phyloP scores from a whole-genome alignment of 1,140 invertebrate species.

The Drosophila ohnishii region DNA sequence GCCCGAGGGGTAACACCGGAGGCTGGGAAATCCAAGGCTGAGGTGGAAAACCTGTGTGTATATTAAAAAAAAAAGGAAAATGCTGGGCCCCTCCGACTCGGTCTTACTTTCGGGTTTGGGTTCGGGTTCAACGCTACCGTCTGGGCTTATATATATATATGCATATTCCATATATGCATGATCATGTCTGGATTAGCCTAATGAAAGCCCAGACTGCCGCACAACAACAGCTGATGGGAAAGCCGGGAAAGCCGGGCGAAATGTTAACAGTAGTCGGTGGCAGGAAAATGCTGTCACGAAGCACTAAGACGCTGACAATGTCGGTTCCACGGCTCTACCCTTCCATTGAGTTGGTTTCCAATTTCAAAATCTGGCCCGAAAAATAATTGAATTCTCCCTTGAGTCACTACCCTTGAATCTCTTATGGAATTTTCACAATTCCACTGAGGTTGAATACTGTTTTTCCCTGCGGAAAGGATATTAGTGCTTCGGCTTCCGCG shows the following conservation, averaged over 20 bases:
- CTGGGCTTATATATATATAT: neutral
- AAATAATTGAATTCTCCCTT: neutral
- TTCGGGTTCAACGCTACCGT: slow-evolving; percentile 24
- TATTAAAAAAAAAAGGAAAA: slow-evolving; percentile 43
- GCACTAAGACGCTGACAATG: slow-evolving; percentile 55
- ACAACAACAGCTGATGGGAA: slow-evolving; percentile 55
- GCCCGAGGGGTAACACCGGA: neutral
- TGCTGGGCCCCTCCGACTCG: slow-evolving; percentile 10
- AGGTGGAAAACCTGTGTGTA: slow-evolving; percentile 14
- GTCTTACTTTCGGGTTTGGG: slow-evolving; percentile 1
- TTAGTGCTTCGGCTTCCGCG: neutral
- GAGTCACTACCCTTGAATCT: neutral
- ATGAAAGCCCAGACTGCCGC: slow-evolving; percentile 60
- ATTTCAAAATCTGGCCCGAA: neutral
- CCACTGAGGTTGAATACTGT: no score
- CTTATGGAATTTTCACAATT: neutral
- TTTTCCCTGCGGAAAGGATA: neutral
- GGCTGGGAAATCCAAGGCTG: slow-evolving; percentile 1
- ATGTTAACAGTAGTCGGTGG: slow-evolving; percentile 43
- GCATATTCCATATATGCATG: slow-evolving; percentile 63
- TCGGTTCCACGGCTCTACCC: neutral
- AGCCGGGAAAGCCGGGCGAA: slow-evolving; percentile 19
- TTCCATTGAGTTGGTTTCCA: neutral
- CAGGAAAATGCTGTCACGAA: slow-evolving; percentile 53
- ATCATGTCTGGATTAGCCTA: slow-evolving; percentile 82